These are phyloP conservation scores for Rallus limicola DNA, from an alignment of 2,113 vertebrate species.

Conservation along the genomic window DNA sequence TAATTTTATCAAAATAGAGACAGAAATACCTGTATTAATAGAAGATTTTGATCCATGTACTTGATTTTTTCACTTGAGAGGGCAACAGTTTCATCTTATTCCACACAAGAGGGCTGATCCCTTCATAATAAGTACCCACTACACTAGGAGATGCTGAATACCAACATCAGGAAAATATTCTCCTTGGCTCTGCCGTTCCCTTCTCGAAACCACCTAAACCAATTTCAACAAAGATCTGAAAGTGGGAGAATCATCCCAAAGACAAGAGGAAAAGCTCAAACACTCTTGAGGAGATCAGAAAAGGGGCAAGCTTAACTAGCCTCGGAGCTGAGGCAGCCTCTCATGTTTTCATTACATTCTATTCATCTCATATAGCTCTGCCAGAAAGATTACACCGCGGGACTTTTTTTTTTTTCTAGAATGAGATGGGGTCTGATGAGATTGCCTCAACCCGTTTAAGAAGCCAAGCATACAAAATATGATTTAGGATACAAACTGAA, in stretches of 20 bases:
- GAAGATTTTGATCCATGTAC: not conserved
- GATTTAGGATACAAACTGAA: not conserved
- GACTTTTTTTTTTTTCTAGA: not conserved
- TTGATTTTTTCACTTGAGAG: slow-evolving; percentile 31
- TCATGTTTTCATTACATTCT: not conserved
- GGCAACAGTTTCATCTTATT: not conserved
- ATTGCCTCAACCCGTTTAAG: not conserved
- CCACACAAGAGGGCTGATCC: not conserved
- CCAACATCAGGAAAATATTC: not conserved
- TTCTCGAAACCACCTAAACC: not conserved
- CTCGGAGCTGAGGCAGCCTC: not conserved
- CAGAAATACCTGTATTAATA: not conserved
- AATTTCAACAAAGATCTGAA: not conserved
- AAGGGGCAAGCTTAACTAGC: not conserved
- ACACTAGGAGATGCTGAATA: not conserved
- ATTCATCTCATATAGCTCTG: not conserved
- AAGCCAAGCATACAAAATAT: not conserved
- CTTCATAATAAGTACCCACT: not conserved
- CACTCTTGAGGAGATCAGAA: not conserved
- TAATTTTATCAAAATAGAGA: not conserved
- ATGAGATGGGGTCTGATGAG: not conserved
- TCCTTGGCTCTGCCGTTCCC: not conserved
- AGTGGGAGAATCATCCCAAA: not conserved
- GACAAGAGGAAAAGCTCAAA: not conserved
- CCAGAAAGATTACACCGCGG: not conserved